Evolutionary conservation across 2,888 invertebrate species (phyloP), one percentile per base, ranked within the genome.

Genomic region (Odontomyia ornata): DNA sequence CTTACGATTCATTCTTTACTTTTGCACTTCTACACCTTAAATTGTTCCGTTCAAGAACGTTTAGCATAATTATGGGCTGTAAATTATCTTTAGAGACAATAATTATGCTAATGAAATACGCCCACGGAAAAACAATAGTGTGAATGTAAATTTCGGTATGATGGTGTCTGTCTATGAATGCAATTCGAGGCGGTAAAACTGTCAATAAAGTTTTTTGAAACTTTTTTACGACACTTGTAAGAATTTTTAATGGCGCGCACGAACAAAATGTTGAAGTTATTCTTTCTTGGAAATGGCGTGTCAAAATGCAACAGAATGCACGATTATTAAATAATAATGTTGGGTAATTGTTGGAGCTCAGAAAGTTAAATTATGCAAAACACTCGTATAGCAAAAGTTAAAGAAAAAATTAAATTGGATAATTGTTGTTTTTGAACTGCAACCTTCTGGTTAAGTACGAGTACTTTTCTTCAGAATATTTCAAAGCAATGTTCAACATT

Each of bases 11-110:
- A 36, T 5, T 36, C 5, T 36, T 36, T 9, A 36, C 3, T 36
- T 36, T 36, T 36, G 36, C 36, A 36, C n/a, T 56, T 72, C 71
- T 52, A 56, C 52, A 56, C 56, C 52, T 72, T 56, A 25, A 72
- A 72, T 52, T 25, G 56, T 21, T 36, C 36, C n/a, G 13, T 56
- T 25, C 27, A 25, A 47, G 69, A 73, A 60, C 73, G 57, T 73
- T 73, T 73, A 73, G 21, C 57, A 73, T 73, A 73, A 73, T 73
- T 73, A 73, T 36, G 57, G 73, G 18, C 36, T 23, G n/a, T 73
- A 30, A 73, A 60, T 73, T 21, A 73, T 57, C n/a, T 5, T 60
- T 60, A 60, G 47, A 43, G 28, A 60, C 25, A 57, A 36, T 60
- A 27, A 73, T 73, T 73, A 73, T 43, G 73, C 18, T 73, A 73